Evolutionary conservation across 1,140 invertebrate genomes (phyloP).

Genomic region (Drosophila dunni): DNA sequence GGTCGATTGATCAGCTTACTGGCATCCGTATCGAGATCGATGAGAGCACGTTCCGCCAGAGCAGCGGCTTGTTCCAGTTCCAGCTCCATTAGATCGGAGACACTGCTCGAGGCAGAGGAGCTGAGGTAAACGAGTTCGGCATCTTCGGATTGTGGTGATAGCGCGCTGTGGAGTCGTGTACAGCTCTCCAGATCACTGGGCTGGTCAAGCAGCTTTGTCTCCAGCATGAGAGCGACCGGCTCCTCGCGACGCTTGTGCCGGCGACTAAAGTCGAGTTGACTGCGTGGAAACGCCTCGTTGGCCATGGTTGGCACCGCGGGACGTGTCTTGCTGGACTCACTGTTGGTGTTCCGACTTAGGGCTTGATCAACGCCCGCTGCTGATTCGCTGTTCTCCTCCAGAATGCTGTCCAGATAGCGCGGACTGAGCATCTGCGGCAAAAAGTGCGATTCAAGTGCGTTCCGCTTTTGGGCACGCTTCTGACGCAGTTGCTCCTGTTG

Average conservation of each 20-base stretch:
- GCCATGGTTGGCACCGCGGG: conserved; percentile 37
- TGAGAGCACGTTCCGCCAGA: conserved; percentile 57
- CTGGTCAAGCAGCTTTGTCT: conserved; percentile 74
- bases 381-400: conserved; percentile 87
- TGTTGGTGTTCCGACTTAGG: conserved; percentile 21
- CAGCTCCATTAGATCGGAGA: conserved; percentile 77
- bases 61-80: conserved; percentile 70
- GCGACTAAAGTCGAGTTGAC: conserved; percentile 71
- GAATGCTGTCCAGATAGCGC: conserved; percentile 87
- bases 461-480: conserved; percentile 85
- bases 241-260: conserved; percentile 72
- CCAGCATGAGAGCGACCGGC: conserved; percentile 64
- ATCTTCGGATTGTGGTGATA: conserved; percentile 70
- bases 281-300: conserved; percentile 70
- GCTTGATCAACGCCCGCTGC: conserved; percentile 41
- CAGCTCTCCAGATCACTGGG: conserved; percentile 67
- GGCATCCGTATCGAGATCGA: conserved; percentile 76
- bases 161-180: conserved; percentile 58
- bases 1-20: conserved; percentile 55
- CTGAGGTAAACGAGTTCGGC: conserved; percentile 79
- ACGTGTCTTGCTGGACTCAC: conserved; percentile 24
- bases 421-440: conserved; percentile 86
- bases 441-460: conserved; percentile 86
- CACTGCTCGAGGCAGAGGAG: conserved; percentile 78
- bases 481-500: conserved; percentile 74